Evolutionary conservation across 2,797 vertebrate genomes (phyloP), one percentile per base, ranked within the genome.

Genomic region (Melanotaenia trifasciata): DNA sequence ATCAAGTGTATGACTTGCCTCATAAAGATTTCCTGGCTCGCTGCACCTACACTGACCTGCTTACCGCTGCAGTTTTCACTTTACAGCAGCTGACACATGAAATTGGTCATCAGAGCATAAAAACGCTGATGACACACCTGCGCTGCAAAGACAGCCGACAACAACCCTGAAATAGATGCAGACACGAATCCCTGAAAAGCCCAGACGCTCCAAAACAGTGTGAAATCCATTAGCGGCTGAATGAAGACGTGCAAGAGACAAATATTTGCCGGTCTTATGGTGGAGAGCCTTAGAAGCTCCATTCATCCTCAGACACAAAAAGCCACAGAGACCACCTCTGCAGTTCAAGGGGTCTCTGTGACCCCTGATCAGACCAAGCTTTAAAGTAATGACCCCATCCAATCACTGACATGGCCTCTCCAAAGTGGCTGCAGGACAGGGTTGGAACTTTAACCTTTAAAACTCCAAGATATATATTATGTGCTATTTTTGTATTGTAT

Each of bases 351-450:
- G 83, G 66, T 78, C 88, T 73, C 73, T 5, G 70, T 72, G 83
- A 89, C 88, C 89, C 81, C 43, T 7, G 13, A 65, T 54, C 72
- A 72, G 59, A 69, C 67, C 60, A 35, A 74, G 76, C 80, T 70
- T 83, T 64, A 62, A 71, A 72, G 84, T 78, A 87, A 92, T 86
- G 91, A 92, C 90, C 90, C 78, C 38, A 54, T 86, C 66, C 89
- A 93, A 86, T 92, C 87, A 91, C 82, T 9, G 62, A 76, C 81
- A 85, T 74, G 82, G 78, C 84, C 74, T 67, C 88, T 45, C 82
- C 70, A 47, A 78, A 87, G 83, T 45, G 67, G 66, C 64, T 72
- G 51, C 74, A 72, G 62, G 79, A 81, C 56, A 50, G 77, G 84
- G 82, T 87, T 72, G 36, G 1, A 33, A 89, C 86, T 83, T 87